Base-by-base conservation (phyloP, 1,140 invertebrate species). In the Tachypleus tridentatus region DNA sequence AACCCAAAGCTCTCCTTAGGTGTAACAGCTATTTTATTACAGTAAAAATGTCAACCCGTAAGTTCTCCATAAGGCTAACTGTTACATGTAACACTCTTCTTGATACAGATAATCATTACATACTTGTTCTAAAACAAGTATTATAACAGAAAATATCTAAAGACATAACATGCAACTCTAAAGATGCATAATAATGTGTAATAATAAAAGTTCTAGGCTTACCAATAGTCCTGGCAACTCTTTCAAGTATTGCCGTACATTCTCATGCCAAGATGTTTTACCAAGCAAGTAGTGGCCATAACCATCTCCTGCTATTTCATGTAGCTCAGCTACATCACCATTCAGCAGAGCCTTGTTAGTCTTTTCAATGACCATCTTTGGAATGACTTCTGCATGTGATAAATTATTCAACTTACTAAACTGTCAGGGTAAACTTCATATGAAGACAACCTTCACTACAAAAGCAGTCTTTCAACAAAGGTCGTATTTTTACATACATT, bases 291-390 rank as follows among this genome's bases (percentile, higher is more conserved):
- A 68, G 47, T 76, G 71, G 4, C 80, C 79, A 63, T 77, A 76
- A 3, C 80, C 79, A 3, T 77, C 77, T 5, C 79, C 64, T 5
- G 79, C 73, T n/a, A 81, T 69, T 68, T 80, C 76, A 60, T 78
- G 73, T 8, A 81, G 67, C 64, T 73, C 74, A 7, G 72, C 73
- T 10, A 79, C 49, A 68, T 81, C 77, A 49, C 79, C 79, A 50
- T 75, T 69, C 29, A 72, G 68, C 2, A 77, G 70, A 57, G 70
- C 68, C 29, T 29, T 29, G 29, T 29, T 29, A 29, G 29, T 72
- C 50, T 75, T 69, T 57, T 73, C 72, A 49, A 29, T 29, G 29
- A 29, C 29, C 29, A 29, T 29, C 29, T 29, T 29, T 29, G 29
- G 29, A 29, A 29, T 29, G 29, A 29, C 29, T 29, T 29, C 29